Percentiles rank a stretch among this genome's conserved stretches.
These are phyloP conservation scores for Buceros bicornis DNA, from an alignment of 2,797 vertebrate species.

Conservation along the genomic window DNA sequence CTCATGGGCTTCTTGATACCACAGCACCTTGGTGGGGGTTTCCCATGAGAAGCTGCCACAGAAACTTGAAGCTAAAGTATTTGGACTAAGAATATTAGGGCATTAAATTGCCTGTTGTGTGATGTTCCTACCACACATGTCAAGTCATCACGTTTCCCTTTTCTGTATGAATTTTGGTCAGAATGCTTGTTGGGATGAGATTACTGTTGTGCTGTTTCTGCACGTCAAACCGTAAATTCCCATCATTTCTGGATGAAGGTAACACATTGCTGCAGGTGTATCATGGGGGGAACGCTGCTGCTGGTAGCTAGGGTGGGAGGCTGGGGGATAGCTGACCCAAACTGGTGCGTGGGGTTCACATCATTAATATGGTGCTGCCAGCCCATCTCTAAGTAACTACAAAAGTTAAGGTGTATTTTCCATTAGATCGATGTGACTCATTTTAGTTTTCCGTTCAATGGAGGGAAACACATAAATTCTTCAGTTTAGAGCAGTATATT, in stretches of 20 bases:
- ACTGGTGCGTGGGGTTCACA: accelerated
- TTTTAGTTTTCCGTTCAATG: neutral
- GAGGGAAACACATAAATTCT: accelerated
- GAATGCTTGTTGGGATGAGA: neutral
- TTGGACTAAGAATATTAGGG: neutral
- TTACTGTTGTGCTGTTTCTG: neutral
- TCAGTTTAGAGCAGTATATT: accelerated
- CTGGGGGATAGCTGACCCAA: neutral
- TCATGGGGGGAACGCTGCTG: neutral
- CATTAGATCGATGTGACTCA: neutral
- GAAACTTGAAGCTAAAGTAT: neutral
- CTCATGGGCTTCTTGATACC: neutral
- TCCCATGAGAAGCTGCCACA: neutral
- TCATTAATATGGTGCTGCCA: accelerated
- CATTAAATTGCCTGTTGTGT: neutral
- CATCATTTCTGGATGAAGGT: neutral
- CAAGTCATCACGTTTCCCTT: neutral
- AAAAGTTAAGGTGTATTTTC: neutral
- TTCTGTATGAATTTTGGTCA: accelerated
- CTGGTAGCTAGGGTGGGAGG: neutral
- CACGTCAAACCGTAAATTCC: accelerated
- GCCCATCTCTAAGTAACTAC: neutral
- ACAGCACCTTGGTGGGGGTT: accelerated
- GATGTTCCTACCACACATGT: neutral
- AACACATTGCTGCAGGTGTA: accelerated